These are phyloP conservation scores for Anthopleura sola DNA, from an alignment of 64 coral and sea anemone genomes.

Conservation along the genomic window DNA sequence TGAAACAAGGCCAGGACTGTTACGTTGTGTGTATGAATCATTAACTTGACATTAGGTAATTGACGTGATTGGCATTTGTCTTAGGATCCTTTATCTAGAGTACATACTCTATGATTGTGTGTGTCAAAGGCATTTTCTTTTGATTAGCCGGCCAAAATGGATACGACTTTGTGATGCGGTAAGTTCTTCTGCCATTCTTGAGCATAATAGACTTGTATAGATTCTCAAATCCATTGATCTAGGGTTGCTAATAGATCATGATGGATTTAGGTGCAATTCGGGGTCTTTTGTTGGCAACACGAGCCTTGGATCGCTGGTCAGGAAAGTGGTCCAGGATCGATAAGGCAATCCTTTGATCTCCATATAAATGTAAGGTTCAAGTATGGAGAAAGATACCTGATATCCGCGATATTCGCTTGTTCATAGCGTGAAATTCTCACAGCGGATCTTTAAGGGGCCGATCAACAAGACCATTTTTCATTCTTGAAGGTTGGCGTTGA, in stretches of 20 bases:
- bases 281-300: neutral
- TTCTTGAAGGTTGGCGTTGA: slow-evolving; percentile 27
- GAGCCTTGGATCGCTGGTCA: neutral
- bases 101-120: neutral
- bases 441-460: neutral
- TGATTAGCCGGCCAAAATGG: neutral
- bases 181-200: neutral
- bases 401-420: neutral
- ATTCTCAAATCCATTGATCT: neutral
- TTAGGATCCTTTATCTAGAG: slow-evolving; percentile 2
- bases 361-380: neutral
- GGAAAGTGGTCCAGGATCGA: neutral
- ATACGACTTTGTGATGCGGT: neutral
- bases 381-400: neutral
- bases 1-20: neutral
- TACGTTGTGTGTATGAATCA: neutral
- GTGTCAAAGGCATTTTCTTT: slow-evolving; percentile 14
- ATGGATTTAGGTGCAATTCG: neutral
- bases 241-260: neutral
- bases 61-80: slow-evolving; percentile 11
- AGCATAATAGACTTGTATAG: neutral
- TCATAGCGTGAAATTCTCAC: slow-evolving; percentile 4
- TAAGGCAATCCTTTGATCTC: neutral
- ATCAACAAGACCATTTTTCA: slow-evolving; percentile 44
- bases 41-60: slow-evolving; percentile 22